Percentiles rank a stretch among this genome's conserved stretches.
Conservation (phyloP, 2,113 vertebrate species). For the Speoplatyrhinus poulsoni region DNA sequence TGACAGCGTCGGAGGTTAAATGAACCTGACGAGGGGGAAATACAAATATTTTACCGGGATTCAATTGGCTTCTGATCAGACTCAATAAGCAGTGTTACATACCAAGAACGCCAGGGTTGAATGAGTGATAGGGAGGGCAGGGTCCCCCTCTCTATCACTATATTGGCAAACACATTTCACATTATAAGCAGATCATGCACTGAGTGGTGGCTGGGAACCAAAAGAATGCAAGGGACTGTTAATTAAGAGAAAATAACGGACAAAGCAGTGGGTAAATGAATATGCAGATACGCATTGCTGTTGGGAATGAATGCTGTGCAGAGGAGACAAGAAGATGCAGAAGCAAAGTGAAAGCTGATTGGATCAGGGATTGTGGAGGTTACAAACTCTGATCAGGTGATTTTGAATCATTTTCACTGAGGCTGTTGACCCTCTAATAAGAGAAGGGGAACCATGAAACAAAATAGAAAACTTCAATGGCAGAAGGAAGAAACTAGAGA, state of each 20-base stretch:
- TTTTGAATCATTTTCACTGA: constrained; percentile 45
- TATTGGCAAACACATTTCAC: constrained; percentile 59
- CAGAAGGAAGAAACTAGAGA: too few species aligned
- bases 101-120: constrained; percentile 28
- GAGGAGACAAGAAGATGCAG: constrained; percentile 34
- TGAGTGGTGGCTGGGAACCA: constrained; percentile 52
- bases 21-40: constrained; percentile 66
- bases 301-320: constrained; percentile 9
- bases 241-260: constrained; percentile 51
- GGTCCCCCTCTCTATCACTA: constrained; percentile 25
- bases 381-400: constrained; percentile 49
- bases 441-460: background rate
- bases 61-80: constrained; percentile 69
- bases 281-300: background rate
- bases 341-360: constrained; percentile 61
- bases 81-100: constrained; percentile 58
- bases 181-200: constrained; percentile 66
- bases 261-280: constrained; percentile 53
- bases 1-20: constrained; percentile 62
- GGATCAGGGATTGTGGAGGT: constrained; percentile 38
- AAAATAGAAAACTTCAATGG: too few species aligned
- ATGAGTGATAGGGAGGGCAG: constrained; percentile 28
- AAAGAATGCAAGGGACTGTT: constrained; percentile 41
- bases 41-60: constrained; percentile 71
- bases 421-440: constrained; percentile 35